Base-by-base conservation (phyloP, 2,797 vertebrate genomes). In the Luscinia megarhynchos region DNA sequence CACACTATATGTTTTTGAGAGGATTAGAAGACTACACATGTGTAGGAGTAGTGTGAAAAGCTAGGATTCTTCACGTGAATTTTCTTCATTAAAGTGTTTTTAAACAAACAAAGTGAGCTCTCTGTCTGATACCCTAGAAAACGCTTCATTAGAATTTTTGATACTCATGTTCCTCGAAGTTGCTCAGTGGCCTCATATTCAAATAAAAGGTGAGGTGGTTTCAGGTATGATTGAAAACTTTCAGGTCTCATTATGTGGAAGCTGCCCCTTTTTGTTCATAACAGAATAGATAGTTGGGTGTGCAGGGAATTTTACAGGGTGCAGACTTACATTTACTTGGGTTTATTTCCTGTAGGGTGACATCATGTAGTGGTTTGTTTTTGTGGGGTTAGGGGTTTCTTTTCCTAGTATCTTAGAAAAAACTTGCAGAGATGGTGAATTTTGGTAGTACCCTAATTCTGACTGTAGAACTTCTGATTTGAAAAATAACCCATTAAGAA, bases 311-410 rank as follows among this genome's bases (percentile, higher is more conserved):
- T 82, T 20, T 41, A 14, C 5, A 26, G 48, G 5, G 3, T 66
- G 27, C 23, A 66, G 27, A 36, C 4, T 83, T 76, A 27, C 6
- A 8, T 79, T 73, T 89, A 11, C 23, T 73, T 73, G n/a, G 9
- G 12, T 73, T 45, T 79, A 15, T 51, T 59, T 84, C 36, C 20
- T 72, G 20, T 29, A 20, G 27, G 36, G 6, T 41, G 32, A 24
- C 57, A 21, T 22, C 10, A 38, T 84, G 11, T 32, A 8, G 8
- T 69, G 40, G 7, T 54, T 78, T 26, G 21, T 1, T 34, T 67
- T 36, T 43, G 11, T 20, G 12, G 3, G 2, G 4, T 59, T 55
- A 19, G 29, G 11, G 2, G 2, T 0, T 27, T 45, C 53, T 40
- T 62, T 50, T n/a, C 0, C 4, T 29, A 17, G 9, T 61, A 30